These are phyloP conservation scores for Thymelicus acteon DNA, from an alignment of 2,888 invertebrate genomes.

Conservation along the genomic window DNA sequence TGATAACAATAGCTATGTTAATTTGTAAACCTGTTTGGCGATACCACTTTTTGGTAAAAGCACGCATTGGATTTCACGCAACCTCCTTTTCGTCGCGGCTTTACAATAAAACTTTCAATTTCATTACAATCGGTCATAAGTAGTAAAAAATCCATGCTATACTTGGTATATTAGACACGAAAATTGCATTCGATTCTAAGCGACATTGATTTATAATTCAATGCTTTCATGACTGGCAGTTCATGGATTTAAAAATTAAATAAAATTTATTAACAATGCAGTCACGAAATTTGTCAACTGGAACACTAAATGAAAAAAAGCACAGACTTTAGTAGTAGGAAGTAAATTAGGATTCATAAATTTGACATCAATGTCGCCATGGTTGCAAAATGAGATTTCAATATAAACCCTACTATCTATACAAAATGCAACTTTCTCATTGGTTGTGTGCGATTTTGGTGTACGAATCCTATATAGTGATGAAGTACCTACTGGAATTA, in stretches of 20 bases:
- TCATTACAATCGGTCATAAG: slow-evolving; percentile 6
- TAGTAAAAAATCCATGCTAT: background rate
- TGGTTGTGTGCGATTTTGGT: no score
- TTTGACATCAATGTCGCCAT: no score
- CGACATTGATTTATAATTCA: background rate
- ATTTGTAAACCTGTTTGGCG: background rate
- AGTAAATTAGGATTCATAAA: background rate
- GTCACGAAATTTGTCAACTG: background rate
- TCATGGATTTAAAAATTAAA: slow-evolving; percentile 3
- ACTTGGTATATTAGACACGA: background rate
- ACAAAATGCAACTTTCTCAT: no score
- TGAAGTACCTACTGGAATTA: no score
- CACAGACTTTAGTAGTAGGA: background rate
- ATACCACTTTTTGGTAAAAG: background rate
- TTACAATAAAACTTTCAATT: slow-evolving; percentile 24
- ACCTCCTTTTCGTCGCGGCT: slow-evolving; percentile 7
- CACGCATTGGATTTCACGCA: slow-evolving; percentile 4
- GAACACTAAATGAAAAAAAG: background rate
- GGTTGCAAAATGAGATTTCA: no score
- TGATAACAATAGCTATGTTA: background rate
- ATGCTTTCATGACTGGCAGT: background rate
- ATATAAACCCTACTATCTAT: no score
- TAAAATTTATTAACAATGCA: background rate
- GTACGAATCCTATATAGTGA: no score
- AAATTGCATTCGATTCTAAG: slow-evolving; percentile 12